A percentile compares a stretch with the other conserved stretches of the same genome.
Conservation (phyloP, 64 coral and sea anemone species). For the Montipora sp. region DNA sequence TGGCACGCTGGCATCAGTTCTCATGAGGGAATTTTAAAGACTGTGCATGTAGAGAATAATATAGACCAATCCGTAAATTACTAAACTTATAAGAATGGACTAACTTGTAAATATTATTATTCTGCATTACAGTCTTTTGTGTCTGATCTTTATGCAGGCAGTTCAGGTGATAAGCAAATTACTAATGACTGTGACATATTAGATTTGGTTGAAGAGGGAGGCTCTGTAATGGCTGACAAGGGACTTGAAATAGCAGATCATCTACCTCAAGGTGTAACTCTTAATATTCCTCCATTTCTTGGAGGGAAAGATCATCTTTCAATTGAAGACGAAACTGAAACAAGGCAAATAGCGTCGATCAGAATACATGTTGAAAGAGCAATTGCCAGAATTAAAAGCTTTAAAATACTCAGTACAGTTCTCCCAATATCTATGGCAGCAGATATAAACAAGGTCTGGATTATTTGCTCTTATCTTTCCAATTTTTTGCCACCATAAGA, state of each 20-base stretch:
- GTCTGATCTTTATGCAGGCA: conserved; percentile 20
- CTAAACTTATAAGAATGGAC: too few species aligned
- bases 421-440: conserved; percentile 54
- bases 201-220: conserved; percentile 26
- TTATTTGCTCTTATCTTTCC: conserved; percentile 64
- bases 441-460: conserved; percentile 74
- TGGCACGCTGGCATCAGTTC: too few species aligned
- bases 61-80: too few species aligned
- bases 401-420: conserved; percentile 59
- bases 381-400: conserved; percentile 74
- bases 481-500: conserved; percentile 62
- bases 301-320: conserved; percentile 38
- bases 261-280: conserved; percentile 42
- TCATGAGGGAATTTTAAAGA: too few species aligned
- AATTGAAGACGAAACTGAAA: conserved; percentile 59
- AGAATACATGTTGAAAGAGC: conserved; percentile 64
- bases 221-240: conserved; percentile 64
- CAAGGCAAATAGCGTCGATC: conserved; percentile 56
- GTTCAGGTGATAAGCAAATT: conserved; percentile 3
- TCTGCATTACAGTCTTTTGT: too few species aligned
- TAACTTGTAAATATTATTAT: too few species aligned
- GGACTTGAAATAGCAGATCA: conserved; percentile 40
- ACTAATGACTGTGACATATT: conserved; percentile 3
- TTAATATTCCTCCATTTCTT: conserved; percentile 59
- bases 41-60: too few species aligned